Evolutionary conservation across 2,113 vertebrate genomes (phyloP), one percentile per base, ranked within the genome.

Genomic region (Glareola pratincola): DNA sequence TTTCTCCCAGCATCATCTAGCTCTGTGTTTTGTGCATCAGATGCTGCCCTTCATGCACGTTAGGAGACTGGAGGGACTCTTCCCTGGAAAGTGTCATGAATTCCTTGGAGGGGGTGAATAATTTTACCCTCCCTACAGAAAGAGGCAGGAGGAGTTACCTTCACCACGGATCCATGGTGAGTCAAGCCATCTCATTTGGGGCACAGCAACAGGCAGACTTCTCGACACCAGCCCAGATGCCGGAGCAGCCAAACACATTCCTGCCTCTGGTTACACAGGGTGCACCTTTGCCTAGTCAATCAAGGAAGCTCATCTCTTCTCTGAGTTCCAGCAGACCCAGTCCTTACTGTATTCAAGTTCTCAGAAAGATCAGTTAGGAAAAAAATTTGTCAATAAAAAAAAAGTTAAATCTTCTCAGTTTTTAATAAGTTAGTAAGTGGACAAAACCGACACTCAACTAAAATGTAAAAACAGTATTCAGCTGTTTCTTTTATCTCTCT

Each of bases 281-380:
- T 63, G 27, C 0, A 0, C 0, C 1, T 56, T 43, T 71, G 27
- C 30, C 48, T 34, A 6, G 14, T 41, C 69, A 56, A 62, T 41
- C 45, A 62, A 41, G 12, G 37, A 73, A 73, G 9, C 1, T 69
- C 15, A 39, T 63, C 10, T 79, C 29, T 67, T 68, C 30, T 50
- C 76, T 9, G 32, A 59, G 57, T 48, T 71, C 20, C 27, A 50
- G 29, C 6, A 78, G n/a, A 69, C 1, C 4, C 8, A 79, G 56
- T n/a, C 17, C 53, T 82, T 57, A 45, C 5, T 62, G 16, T 56
- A 37, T 14, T 87, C 19, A 43, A 34, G 9, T 67, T 63, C 48
- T 37, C 59, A 68, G 27, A 68, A 88, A 57, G 41, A 48, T 37
- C 10, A 57, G 19, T 48, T 59, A 73, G 23, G 3, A 24, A 76